Base-by-base conservation (phyloP, 2,113 vertebrate species). In the Hymenochirus boettgeri region DNA sequence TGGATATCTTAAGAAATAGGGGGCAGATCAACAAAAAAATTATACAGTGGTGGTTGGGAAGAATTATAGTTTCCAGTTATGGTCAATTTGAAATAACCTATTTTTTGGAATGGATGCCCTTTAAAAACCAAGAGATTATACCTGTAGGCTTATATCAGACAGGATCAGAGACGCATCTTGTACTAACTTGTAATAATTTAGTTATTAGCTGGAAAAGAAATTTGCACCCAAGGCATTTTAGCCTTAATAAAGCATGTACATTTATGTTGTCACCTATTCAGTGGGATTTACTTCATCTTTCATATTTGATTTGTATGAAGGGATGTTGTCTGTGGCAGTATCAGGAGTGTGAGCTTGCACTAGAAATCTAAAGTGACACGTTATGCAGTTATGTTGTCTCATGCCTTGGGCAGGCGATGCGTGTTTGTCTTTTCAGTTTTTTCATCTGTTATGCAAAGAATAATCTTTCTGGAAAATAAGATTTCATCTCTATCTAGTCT, bases 301-400 rank as follows among this genome's bases (percentile, higher is more conserved):
- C 75, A 82, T 70, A 76, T 79, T 42, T 73, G 74, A 81, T 86
- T 80, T 72, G 70, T 71, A 63, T 76, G 77, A 82, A 78, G 78
- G 77, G 65, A 51, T 80, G 76, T 75, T 71, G 78, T 79, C 73
- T 62, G 33, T 80, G 69, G 59, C 72, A 58, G 51, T 81, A 74
- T 75, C 74, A 77, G 7, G 77, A 67, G 57, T 73, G 71, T 71
- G 75, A 71, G 74, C 76, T 78, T 77, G 72, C 67, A 62, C 62
- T 70, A 59, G 66, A 71, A 84, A 88, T 80, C 76, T 70, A 80
- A 79, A 83, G 65, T 73, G 81, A 71, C 73, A 80, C 65, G 71
- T 73, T 73, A 69, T 76, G 77, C 69, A 78, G 63, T 80, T 75
- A 65, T 76, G 70, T 19, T 62, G 67, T 54, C 77, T 75, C 52